Evolutionary conservation across 37 sponge, comb jelly and placozoan species (phyloP).

Genomic region (Eunapius fragilis): DNA sequence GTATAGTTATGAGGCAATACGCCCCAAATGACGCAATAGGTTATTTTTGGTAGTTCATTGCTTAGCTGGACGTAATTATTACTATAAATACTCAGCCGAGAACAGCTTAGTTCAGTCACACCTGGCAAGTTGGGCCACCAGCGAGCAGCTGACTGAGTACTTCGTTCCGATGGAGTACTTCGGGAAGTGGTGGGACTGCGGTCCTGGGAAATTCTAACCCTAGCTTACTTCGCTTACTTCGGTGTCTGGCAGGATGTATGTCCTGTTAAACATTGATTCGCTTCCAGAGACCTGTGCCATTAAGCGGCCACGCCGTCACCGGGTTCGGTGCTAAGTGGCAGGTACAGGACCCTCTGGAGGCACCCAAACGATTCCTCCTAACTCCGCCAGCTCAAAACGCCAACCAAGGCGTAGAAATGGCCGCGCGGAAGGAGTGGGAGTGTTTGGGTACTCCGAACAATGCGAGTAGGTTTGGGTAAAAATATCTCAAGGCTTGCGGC

Average conservation of each 20-base stretch:
- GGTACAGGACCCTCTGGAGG: slow-evolving; percentile 53
- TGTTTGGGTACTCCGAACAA: background rate
- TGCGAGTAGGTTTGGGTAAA: background rate
- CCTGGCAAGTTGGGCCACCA: background rate
- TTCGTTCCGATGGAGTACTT: background rate
- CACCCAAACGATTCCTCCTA: slow-evolving; percentile 43
- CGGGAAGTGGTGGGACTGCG: background rate
- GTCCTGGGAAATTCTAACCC: background rate
- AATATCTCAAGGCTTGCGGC: too few species aligned
- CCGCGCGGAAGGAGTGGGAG: slow-evolving; percentile 2
- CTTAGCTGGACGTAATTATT: too few species aligned
- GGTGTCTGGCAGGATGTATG: background rate
- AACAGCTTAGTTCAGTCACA: background rate
- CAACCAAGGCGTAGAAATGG: background rate
- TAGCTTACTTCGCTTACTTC: background rate
- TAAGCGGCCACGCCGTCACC: slow-evolving; percentile 83
- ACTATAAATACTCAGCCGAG: background rate
- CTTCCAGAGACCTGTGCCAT: slow-evolving; percentile 41
- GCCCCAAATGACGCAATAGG: background rate
- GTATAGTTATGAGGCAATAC: too few species aligned
- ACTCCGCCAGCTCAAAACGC: background rate
- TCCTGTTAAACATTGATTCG: slow-evolving; percentile 12
- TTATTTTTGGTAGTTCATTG: background rate
- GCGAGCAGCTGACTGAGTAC: background rate
- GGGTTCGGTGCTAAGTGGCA: slow-evolving; percentile 78